Evolutionary conservation across 1,140 invertebrate genomes (phyloP), one percentile per base, ranked within the genome.

Genomic region (Aphaenogaster rudis): DNA sequence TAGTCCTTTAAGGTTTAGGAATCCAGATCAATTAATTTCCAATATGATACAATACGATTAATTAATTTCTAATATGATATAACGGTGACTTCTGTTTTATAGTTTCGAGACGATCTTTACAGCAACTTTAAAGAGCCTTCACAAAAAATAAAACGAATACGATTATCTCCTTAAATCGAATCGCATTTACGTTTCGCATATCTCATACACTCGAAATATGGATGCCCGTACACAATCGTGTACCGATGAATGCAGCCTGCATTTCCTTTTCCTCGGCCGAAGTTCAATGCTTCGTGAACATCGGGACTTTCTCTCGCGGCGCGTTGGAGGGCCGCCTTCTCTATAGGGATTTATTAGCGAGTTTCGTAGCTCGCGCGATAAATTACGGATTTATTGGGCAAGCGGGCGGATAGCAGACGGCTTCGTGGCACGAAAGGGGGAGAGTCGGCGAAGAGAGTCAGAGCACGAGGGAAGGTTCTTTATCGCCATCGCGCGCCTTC

Each of bases 361-460:
- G 67, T 88, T 88, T 92, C 72, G 63, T 79, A 52, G 64, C 86
- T 88, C 72, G 21, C 39, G 39, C 81, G 74, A 88, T 92, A 92
- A 93, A 92, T 93, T 88, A 92, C 59, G 64, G 63, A 84, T 69
- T 67, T 86, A 88, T 91, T 91, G 77, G 50, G 71, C 66, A 90
- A 88, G 57, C 39, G n/a, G 13, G 28, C 42, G 67, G 52, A 61
- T 50, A 15, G 54, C 33, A 71, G 76, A 67, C 39, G 71, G 54
- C 28, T 57, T 17, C 48, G 69, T 48, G 64, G 42, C 66, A 64
- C 45, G 36, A 64, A 72, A 84, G 33, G 17, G 42, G 33, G 36
- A 77, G 15, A 69, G 42, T 15, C 33, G 61, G 52, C 42, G 36
- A 59, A 42, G 54, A 15, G 48, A 82, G 69, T 61, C 39, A 71